Conservation (phyloP, 2,113 vertebrate species). For the Polypterus senegalus region DNA sequence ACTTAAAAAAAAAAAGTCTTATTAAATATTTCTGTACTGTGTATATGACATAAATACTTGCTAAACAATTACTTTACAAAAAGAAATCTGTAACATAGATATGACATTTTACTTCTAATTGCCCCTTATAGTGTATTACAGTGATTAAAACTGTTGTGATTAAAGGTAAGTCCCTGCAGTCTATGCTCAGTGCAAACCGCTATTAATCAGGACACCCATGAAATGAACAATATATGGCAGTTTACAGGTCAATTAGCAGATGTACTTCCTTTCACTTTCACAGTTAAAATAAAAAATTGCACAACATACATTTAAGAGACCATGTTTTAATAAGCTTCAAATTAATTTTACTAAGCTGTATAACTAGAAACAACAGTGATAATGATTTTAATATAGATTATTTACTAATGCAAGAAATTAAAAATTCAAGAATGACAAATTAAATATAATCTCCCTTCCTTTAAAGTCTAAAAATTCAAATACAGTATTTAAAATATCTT, state of each 20-base stretch:
- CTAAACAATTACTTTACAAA: no score
- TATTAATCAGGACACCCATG: slow-evolving; percentile 12
- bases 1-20: no score
- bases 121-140: slow-evolving; percentile 10
- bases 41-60: no score
- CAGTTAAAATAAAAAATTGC: slow-evolving; percentile 20
- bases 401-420: no score
- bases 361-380: neutral
- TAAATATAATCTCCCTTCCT: no score
- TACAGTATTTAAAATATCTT: no score
- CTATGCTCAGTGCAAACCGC: neutral
- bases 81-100: neutral
- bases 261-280: slow-evolving; percentile 17
- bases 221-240: slow-evolving; percentile 13
- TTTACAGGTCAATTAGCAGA: slow-evolving; percentile 16
- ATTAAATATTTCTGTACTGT: no score
- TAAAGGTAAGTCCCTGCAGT: no score
- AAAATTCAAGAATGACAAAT: no score
- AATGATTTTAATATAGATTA: no score
- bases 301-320: slow-evolving; percentile 1
- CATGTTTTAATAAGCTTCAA: slow-evolving; percentile 10
- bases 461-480: no score
- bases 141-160: neutral
- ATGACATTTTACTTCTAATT: neutral
- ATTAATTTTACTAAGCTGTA: slow-evolving; percentile 5